Base-by-base conservation (phyloP, 1,140 invertebrate genomes). In the Araneus ventricosus region DNA sequence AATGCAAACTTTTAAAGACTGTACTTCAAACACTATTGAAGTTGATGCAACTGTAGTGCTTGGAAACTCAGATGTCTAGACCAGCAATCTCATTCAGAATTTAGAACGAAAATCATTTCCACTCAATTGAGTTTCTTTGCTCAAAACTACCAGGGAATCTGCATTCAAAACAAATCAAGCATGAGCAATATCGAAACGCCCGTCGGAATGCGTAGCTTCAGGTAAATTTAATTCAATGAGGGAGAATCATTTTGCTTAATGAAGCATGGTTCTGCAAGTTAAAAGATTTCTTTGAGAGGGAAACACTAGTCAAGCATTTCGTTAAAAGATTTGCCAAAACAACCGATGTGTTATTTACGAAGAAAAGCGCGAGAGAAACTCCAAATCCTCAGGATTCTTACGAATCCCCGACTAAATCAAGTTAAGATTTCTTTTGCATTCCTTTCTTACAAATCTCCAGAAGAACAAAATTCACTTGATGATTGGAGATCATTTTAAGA, bases 141-240 rank as follows among this genome's bases (percentile, higher is more conserved):
- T 10, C 0, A 24, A 86, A 45, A 30, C 20, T n/a, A 37, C 17
- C 24, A 61, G 22, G 10, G 20, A 61, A 86, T 86, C 84, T 86
- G 52, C 84, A 86, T 86, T 61, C n/a, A 59, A 5, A 86, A 34
- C 57, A 6, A 86, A 86, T 86, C 84, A 86, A 61, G 84, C 52
- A 22, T 86, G 34, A 27, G 41, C 41, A 4, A n/a, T 52, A 6
- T 45, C 22, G 24, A 82, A 27, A 39, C n/a, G 45, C 17, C 39
- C 41, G 45, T 8, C 41, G 80, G 80, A 14, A 82, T 82, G 39
- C 0, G 22, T 22, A 45, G 2, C 41, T 75, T 75, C 30, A 37
- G 17, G 70, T 34, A 75, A 37, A 75, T 75, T 37, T 10, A 75
- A 34, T 34, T 22, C 30, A 6, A 3, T 37, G 30, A 30, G 5